Evolutionary conservation across 1,140 invertebrate genomes (phyloP), one percentile per base, ranked within the genome.

Genomic region (Trichogramma pretiosum): DNA sequence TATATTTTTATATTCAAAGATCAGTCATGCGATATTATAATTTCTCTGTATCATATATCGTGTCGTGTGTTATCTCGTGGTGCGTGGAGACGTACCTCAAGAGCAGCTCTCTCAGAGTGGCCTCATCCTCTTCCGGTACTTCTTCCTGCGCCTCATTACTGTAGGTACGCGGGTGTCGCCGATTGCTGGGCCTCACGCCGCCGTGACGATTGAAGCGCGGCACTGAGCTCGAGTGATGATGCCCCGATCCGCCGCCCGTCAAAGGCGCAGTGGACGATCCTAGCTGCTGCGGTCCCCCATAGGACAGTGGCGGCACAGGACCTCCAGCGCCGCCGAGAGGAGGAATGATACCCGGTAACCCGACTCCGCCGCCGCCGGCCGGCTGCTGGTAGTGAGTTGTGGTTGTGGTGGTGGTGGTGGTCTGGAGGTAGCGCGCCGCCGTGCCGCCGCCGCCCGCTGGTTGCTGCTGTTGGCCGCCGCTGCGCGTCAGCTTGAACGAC

Each of bases 81-180:
- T n/a, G n/a, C n/a, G 10, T 37, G 24, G 28, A 24, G 26, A 76
- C 76, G 72, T 84, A 87, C 84, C 84, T 87, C 81, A 87, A 79
- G 74, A 87, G 82, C 76, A 87, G 79, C 79, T 86, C 83, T 78
- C 83, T 83, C 73, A 87, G 83, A 78, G 83, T 85, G 67, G 83
- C 80, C 76, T 86, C 84, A 76, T 86, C 84, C 72, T 87, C 84
- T 71, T 82, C 81, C 77, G 82, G 79, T 68, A 72, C 63, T 64
- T 73, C 73, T 73, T 74, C 73, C 63, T 73, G 68, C 71, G 72
- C 74, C 65, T 73, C 70, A 74, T 74, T 72, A 73, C 72, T 74
- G 64, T 68, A 70, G 53, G 61, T 61, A 5, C 59, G 58, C 48
- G 64, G 48, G 56, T 67, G 59, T 58, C 67, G 58, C 39, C 65